Conservation (phyloP, 1,140 invertebrate genomes). For the Harpegnathos saltator region DNA sequence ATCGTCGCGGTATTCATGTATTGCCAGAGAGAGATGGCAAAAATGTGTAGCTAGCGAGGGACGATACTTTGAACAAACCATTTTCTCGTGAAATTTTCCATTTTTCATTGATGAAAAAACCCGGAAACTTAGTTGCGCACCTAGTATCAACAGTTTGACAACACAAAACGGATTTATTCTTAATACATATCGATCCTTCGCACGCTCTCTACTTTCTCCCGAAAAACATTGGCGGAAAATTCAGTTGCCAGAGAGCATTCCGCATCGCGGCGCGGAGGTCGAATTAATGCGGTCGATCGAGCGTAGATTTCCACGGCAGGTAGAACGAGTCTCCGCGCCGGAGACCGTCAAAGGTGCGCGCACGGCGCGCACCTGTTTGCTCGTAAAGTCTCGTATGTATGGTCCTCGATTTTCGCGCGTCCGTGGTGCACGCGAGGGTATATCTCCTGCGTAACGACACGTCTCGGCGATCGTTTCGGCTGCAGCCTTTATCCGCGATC, state of each 20-base stretch:
- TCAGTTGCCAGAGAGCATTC: neutral
- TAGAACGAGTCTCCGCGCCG: slow-evolving; percentile 20
- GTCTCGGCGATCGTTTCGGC: neutral
- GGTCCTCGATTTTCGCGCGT: slow-evolving; percentile 17
- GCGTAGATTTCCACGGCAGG: slow-evolving; percentile 15
- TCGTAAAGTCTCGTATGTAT: slow-evolving; percentile 41
- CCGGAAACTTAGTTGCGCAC: too few relatives aligned
- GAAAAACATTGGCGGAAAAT: neutral
- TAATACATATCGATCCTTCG: neutral
- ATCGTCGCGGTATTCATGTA: too few relatives aligned
- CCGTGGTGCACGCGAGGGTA: neutral
- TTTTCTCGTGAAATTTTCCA: too few relatives aligned
- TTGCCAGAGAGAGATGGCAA: too few relatives aligned
- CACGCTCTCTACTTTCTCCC: neutral
- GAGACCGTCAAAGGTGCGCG: neutral
- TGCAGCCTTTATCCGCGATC: slow-evolving; percentile 11
- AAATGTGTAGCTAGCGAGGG: too few relatives aligned
- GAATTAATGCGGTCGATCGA: slow-evolving; percentile 11
- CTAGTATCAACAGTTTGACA: too few relatives aligned
- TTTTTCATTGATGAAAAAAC: too few relatives aligned
- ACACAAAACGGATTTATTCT: neutral
- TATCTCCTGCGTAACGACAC: slow-evolving; percentile 28
- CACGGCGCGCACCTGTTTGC: slow-evolving; percentile 65
- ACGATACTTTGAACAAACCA: too few relatives aligned
- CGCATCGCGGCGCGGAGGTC: neutral